Evolutionary conservation across 2,113 vertebrate genomes (phyloP).

Genomic region (Eidolon helvum): DNA sequence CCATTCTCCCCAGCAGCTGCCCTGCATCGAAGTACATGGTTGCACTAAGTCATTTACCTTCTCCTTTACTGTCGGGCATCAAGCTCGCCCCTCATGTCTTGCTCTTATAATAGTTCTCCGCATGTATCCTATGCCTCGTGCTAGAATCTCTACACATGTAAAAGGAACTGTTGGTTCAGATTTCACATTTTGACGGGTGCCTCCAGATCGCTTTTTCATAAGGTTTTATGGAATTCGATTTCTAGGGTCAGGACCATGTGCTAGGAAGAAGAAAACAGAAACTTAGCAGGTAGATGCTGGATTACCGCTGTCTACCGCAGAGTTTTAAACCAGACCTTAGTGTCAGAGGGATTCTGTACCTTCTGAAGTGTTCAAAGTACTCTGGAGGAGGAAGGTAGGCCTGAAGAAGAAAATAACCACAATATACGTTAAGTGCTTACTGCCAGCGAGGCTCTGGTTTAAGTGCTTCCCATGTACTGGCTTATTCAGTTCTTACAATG

Average conservation of each 20-base stretch:
- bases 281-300: background rate
- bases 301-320: background rate
- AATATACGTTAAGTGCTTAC: background rate
- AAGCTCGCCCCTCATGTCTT: accelerated
- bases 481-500: background rate
- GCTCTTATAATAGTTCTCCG: background rate
- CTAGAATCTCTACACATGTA: background rate
- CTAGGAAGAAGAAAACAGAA: background rate
- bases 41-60: accelerated
- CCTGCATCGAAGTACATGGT: background rate
- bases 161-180: background rate
- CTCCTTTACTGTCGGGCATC: background rate
- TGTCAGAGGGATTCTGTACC: background rate
- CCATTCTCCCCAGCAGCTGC: background rate
- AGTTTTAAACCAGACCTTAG: background rate
- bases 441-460: accelerated
- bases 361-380: background rate
- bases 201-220: background rate
- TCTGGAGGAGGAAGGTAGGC: background rate
- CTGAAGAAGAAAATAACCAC: background rate
- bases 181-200: background rate
- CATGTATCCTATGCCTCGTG: background rate
- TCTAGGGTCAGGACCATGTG: background rate
- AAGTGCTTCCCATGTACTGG: background rate
- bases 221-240: background rate